Conservation (phyloP, 2,113 vertebrate genomes). For the Porphyrio hochstetteri region DNA sequence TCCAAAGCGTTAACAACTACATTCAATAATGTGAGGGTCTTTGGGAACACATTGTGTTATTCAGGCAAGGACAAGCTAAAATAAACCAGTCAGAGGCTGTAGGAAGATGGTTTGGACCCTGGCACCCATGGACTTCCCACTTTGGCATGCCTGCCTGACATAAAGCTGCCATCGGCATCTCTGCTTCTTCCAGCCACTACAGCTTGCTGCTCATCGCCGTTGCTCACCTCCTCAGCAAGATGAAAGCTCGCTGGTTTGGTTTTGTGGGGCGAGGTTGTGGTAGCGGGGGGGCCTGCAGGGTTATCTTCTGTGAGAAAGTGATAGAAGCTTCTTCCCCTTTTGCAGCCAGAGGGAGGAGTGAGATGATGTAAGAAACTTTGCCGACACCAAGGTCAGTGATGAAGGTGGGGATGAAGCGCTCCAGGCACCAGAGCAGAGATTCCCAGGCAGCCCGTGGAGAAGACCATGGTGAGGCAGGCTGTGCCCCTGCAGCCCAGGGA, state of each 20-base stretch:
- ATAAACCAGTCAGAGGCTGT: background rate
- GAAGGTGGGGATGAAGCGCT: no score
- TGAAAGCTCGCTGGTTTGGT: background rate
- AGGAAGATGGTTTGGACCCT: background rate
- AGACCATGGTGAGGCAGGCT: no score
- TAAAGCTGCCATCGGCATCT: background rate
- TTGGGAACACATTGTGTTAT: background rate
- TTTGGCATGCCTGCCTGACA: accelerated
- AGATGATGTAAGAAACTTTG: no score
- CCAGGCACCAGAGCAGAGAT: no score
- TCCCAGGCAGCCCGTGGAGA: no score
- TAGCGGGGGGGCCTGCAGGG: no score
- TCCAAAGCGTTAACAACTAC: background rate
- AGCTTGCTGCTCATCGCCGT: background rate
- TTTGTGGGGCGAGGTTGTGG: no score
- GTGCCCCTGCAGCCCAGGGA: no score
- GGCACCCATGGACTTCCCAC: accelerated
- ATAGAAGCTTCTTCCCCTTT: no score
- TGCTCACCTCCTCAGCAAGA: background rate
- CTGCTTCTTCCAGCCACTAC: background rate
- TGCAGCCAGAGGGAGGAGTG: no score
- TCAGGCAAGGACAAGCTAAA: background rate
- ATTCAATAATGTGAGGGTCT: background rate
- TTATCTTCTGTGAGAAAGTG: no score
- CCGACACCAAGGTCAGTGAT: no score